Evolutionary conservation across 2,797 vertebrate genomes (phyloP).

Genomic region (Botia kubotai): DNA sequence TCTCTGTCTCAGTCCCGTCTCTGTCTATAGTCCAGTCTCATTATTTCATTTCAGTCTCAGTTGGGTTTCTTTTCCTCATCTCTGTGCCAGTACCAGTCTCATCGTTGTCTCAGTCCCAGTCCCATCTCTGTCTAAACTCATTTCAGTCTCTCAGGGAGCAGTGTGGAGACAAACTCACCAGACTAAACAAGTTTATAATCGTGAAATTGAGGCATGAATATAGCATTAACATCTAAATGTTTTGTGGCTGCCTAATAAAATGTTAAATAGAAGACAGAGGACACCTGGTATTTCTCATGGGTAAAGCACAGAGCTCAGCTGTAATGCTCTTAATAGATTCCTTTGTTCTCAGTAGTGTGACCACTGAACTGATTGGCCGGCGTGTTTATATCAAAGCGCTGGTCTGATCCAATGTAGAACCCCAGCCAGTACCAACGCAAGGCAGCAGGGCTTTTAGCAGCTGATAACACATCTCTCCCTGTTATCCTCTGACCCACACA

Average conservation of each 20-base stretch:
- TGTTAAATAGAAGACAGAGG: background rate
- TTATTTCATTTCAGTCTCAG: background rate
- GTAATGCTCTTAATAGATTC: background rate
- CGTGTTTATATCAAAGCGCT: constrained; percentile 52
- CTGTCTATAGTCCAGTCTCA: background rate
- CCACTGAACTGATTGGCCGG: background rate
- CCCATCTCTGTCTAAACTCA: constrained; percentile 4
- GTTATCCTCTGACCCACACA: constrained; percentile 70
- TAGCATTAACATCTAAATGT: background rate
- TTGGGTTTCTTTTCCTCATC: background rate
- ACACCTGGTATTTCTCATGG: background rate
- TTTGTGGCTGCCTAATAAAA: background rate
- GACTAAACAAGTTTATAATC: background rate
- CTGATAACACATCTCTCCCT: constrained; percentile 69
- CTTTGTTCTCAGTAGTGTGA: background rate
- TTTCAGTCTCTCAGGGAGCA: background rate
- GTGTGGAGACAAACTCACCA: background rate
- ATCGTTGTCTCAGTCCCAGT: background rate
- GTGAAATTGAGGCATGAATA: background rate
- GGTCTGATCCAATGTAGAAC: constrained; percentile 33
- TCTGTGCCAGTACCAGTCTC: constrained; percentile 5
- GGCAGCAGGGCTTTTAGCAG: constrained; percentile 64
- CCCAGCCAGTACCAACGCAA: constrained; percentile 47
- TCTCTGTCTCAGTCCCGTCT: background rate
- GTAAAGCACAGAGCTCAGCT: background rate